phyloP scores from a whole-genome alignment of 2,888 invertebrate genomes.

The Oscheius onirici region DNA sequence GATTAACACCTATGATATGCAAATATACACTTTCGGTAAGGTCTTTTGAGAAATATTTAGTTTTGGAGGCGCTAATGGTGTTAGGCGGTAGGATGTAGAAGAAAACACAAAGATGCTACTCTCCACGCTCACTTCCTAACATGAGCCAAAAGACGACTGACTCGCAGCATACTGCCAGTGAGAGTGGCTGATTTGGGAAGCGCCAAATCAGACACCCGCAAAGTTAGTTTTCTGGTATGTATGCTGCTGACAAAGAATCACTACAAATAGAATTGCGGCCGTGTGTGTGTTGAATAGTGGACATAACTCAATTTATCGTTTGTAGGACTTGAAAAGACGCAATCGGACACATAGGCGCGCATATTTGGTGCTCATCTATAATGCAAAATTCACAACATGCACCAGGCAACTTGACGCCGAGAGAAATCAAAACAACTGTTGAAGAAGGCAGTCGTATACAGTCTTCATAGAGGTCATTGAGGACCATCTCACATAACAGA shows the following conservation, averaged over 20 bases:
- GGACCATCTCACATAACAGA: constrained; percentile 28
- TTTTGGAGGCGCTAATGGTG: not conserved
- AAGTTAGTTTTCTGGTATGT: not conserved
- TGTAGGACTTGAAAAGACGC: constrained; percentile 32
- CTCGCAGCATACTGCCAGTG: not conserved
- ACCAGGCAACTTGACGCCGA: not conserved
- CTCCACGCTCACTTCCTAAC: not conserved
- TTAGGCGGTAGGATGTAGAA: not conserved
- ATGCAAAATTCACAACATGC: constrained; percentile 13
- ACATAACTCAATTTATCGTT: constrained; percentile 31
- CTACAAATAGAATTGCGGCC: constrained; percentile 23
- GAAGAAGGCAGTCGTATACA: not conserved
- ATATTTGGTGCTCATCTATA: constrained; percentile 18
- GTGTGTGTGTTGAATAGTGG: constrained; percentile 28
- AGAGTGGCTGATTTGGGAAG: not conserved
- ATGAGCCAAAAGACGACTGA: not conserved
- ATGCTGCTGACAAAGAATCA: constrained; percentile 29
- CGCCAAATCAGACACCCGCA: not conserved
- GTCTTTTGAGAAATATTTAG: not conserved
- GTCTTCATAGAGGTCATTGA: constrained; percentile 21
- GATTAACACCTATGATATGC: constrained; percentile 29
- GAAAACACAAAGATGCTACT: not conserved
- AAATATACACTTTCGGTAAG: constrained; percentile 14
- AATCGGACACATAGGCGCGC: constrained; percentile 5
- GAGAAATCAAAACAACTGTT: not conserved